Evolutionary conservation across 2,113 vertebrate genomes (phyloP).

Genomic region (Cavia aperea): DNA sequence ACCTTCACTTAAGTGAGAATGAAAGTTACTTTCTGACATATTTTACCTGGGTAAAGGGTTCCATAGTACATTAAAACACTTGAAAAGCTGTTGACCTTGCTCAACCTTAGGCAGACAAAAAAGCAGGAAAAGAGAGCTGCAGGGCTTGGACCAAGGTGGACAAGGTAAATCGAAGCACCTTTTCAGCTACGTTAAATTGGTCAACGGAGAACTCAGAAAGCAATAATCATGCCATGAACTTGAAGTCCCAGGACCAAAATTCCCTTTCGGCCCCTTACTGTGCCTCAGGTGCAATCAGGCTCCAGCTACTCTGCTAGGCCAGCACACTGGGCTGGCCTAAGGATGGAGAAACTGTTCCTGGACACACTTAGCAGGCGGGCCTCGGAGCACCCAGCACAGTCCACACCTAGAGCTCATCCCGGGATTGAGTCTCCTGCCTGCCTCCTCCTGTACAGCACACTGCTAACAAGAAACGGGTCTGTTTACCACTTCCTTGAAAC

Average conservation of each 20-base stretch:
- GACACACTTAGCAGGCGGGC: neutral
- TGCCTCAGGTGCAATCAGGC: no score
- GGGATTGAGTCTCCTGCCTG: neutral
- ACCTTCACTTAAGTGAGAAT: neutral
- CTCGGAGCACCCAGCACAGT: accelerated
- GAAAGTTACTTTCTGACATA: neutral
- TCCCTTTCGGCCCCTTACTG: neutral
- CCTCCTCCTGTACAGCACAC: neutral
- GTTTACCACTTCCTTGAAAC: neutral
- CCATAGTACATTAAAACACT: constrained; percentile 1
- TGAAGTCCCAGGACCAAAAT: neutral
- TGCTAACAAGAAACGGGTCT: neutral
- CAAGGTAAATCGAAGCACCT: neutral
- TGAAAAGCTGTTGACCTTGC: neutral
- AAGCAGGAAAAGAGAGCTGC: neutral
- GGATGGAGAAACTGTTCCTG: accelerated
- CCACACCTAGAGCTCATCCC: neutral
- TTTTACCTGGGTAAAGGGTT: neutral
- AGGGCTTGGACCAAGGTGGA: neutral
- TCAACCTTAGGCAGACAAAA: neutral
- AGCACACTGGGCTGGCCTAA: accelerated
- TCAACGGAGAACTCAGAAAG: neutral
- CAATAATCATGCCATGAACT: neutral
- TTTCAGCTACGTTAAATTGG: neutral
- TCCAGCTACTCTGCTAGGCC: accelerated